Conservation (phyloP, 2,113 vertebrate genomes). For the Clarias magur region DNA sequence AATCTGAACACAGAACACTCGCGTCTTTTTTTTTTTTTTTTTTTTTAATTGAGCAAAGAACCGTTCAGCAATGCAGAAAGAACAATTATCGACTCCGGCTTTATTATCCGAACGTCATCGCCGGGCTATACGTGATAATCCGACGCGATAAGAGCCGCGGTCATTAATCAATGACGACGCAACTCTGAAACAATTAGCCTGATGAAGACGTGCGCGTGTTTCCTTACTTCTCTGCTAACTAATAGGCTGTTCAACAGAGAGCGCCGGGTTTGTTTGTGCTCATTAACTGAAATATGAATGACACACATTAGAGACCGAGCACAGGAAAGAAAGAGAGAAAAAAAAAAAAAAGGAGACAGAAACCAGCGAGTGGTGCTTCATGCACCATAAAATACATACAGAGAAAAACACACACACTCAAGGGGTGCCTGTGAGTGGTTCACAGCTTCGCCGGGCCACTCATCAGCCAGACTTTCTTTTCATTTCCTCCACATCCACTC, state of each 20-base stretch:
- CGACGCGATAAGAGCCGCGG: background rate
- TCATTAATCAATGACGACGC: background rate
- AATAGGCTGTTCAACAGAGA: background rate
- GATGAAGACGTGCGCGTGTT: background rate
- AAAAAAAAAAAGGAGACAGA: background rate
- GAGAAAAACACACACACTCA: constrained; percentile 12
- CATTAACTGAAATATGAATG: constrained; percentile 24
- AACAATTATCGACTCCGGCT: constrained; percentile 13
- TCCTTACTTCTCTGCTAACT: background rate
- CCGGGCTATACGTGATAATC: background rate
- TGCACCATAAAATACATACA: constrained; percentile 14
- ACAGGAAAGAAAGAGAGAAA: background rate
- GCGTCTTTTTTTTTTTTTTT: too few relatives aligned
- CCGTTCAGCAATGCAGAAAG: constrained; percentile 9
- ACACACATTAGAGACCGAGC: background rate
- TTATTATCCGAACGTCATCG: background rate
- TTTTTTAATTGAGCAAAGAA: background rate
- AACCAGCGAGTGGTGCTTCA: background rate
- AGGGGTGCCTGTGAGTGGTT: constrained; percentile 53
- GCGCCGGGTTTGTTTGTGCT: constrained; percentile 1
- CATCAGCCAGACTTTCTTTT: constrained; percentile 67
- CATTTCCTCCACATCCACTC: constrained; percentile 62
- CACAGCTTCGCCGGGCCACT: constrained; percentile 62
- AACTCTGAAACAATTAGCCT: constrained; percentile 19
- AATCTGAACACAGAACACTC: background rate